Percentiles rank a stretch among this genome's conserved stretches.
These are phyloP conservation scores for Lytechinus variegatus DNA, from an alignment of 35 echinoderm and acorn worm species.

Conservation along the genomic window DNA sequence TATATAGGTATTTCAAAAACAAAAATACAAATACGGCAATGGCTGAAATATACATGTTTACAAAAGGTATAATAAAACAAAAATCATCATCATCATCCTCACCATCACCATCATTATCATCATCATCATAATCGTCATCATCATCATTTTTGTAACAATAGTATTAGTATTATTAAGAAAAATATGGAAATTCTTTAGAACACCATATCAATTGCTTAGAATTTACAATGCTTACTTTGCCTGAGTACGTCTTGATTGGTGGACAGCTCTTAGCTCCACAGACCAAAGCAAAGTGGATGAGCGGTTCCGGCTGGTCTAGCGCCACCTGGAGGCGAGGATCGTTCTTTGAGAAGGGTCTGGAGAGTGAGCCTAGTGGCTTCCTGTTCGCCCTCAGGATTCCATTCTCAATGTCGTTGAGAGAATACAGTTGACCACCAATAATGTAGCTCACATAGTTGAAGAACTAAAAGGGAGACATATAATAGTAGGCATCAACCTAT, in stretches of 20 bases:
- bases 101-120: too few relatives aligned
- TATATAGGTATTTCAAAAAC: too few relatives aligned
- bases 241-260: constrained; percentile 88
- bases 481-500: constrained; percentile 36
- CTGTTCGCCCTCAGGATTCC: constrained; percentile 80
- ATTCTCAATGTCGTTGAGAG: constrained; percentile 95
- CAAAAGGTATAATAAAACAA: too few relatives aligned
- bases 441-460: constrained; percentile 81
- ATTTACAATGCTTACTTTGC: constrained; percentile 68
- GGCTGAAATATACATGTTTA: too few relatives aligned
- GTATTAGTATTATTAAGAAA: too few relatives aligned
- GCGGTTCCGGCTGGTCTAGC: constrained; percentile 68
- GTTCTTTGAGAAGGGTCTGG: constrained; percentile 68
- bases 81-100: too few relatives aligned
- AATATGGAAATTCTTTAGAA: background rate
- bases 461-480: too few relatives aligned
- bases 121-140: too few relatives aligned
- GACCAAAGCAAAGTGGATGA: constrained; percentile 95
- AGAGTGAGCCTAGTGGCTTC: constrained; percentile 73
- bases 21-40: too few relatives aligned
- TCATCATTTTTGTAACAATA: too few relatives aligned
- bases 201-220: too few relatives aligned
- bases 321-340: constrained; percentile 84
- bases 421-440: constrained; percentile 84
- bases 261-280: constrained; percentile 97